Evolutionary conservation across 2,797 vertebrate genomes (phyloP).

Genomic region (Poeciliopsis paucimaculata): DNA sequence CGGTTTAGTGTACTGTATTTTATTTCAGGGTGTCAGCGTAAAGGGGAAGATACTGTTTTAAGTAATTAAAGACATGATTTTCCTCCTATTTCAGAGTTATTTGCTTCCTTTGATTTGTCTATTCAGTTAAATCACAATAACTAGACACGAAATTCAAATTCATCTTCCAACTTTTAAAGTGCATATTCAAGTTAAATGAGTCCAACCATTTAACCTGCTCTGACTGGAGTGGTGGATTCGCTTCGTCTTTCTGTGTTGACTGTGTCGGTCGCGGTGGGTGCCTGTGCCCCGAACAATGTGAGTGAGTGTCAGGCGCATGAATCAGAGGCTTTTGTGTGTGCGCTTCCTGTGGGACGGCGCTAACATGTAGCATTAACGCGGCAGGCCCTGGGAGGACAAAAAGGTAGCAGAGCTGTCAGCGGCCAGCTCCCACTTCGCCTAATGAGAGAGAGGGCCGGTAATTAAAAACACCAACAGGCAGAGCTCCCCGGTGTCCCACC

Average conservation of each 20-base stretch:
- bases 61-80: background rate
- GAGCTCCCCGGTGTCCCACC: conserved; percentile 70
- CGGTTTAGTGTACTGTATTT: background rate
- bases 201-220: background rate
- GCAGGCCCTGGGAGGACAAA: conserved; percentile 67
- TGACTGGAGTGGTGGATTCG: background rate
- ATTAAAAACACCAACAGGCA: conserved; percentile 83
- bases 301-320: conserved; percentile 51
- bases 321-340: conserved; percentile 28
- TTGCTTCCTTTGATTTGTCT: background rate
- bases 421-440: conserved; percentile 75
- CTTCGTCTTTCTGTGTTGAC: background rate
- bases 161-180: background rate
- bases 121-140: background rate
- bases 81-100: background rate
- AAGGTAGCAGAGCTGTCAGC: conserved; percentile 80
- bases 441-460: conserved; percentile 81
- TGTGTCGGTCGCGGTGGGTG: background rate
- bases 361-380: conserved; percentile 71
- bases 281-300: conserved; percentile 14
- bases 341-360: conserved; percentile 66
- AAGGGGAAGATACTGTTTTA: background rate
- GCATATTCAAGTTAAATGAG: background rate
- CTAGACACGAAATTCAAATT: background rate
- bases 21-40: background rate